Evolutionary conservation across 2,113 vertebrate species (phyloP), one percentile per base, ranked within the genome.

Genomic region (Ondatra zibethicus): DNA sequence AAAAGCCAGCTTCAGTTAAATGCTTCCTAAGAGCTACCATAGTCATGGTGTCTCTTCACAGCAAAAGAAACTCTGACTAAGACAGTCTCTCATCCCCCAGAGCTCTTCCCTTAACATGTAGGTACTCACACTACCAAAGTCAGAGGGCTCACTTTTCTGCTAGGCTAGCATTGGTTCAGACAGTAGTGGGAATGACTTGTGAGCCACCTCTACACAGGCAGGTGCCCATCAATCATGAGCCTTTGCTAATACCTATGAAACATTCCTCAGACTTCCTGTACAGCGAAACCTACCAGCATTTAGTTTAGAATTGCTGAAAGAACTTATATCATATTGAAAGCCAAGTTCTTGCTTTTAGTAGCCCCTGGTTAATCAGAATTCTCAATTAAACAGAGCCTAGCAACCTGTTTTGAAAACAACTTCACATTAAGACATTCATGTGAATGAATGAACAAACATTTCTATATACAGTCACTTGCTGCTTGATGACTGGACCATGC

Each of bases 341-440:
- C 17, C 19, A 91, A 68, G 31, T 68, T 68, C 66, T 68, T 68
- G 66, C 31, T 76, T 88, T 90, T 88, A 91, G 88, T 90, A 96
- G 90, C 42, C 33, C 88, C 73, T 25, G 33, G 91, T 78, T 75
- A 45, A 93, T 42, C 89, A 86, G 29, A 91, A 87, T 89, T 87
- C 75, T 86, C 80, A 82, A 93, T 89, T 73, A 93, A 73, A 36
- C 2, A 76, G 66, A 88, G 50, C 16, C 45, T 66, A 82, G 55
- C 25, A 87, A 76, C 39, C 47, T 91, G 63, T 80, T 95, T 93
- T 92, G 42, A 95, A 95, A 95, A 92, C 63, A 93, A 92, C 61
- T 94, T 92, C 68, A 94, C 39, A 78, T 68, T n/a, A 82, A 96
- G 82, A 87, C 2, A 66, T 33, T 85, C 55, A 78, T 90, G 23